Evolutionary conservation across 2,888 invertebrate genomes (phyloP), one percentile per base, ranked within the genome.

Genomic region (Calliphora vomitoria): DNA sequence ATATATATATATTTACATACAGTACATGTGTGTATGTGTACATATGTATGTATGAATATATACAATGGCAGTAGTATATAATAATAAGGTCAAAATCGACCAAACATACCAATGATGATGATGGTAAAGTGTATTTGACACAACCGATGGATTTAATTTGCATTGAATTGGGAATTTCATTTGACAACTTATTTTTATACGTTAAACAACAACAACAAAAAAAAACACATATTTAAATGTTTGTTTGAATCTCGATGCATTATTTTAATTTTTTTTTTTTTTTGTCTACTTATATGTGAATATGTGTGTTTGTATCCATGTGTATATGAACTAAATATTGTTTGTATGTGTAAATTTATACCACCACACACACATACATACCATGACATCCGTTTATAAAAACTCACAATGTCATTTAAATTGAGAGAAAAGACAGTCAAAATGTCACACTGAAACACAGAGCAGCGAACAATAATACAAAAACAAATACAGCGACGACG

Each of bases 131-230:
- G 87, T 80, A 82, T 87, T 85, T 87, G 87, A 87, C 87, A 87
- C 64, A 87, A 87, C 78, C 87, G 87, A 89, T 90, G 89, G 90
- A 90, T 90, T 90, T 89, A 88, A 89, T 89, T 89, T 88, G 90
- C 89, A 90, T 90, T 89, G 90, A 90, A 90, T 89, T 90, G 90
- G 90, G 91, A 90, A 90, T 90, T 90, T 89, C 90, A 90, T 90
- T 90, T 90, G 91, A 91, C 91, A 90, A 89, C 89, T 89, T 89
- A 87, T 87, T 87, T 87, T 87, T 87, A 71, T 83, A 71, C 50
- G 75, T 79, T 71, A 71, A 66, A 83, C 38, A 69, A 62, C 13
- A 41, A 69, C 25, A 68, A 44, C 47, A 55, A 68, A 18, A 47
- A 35, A 35, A 60, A 62, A 78, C n/a, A n/a, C n/a, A 72, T 78